These are phyloP conservation scores for Trachymyrmex cornetzi DNA, from an alignment of 1,140 invertebrate genomes.

Conservation along the genomic window DNA sequence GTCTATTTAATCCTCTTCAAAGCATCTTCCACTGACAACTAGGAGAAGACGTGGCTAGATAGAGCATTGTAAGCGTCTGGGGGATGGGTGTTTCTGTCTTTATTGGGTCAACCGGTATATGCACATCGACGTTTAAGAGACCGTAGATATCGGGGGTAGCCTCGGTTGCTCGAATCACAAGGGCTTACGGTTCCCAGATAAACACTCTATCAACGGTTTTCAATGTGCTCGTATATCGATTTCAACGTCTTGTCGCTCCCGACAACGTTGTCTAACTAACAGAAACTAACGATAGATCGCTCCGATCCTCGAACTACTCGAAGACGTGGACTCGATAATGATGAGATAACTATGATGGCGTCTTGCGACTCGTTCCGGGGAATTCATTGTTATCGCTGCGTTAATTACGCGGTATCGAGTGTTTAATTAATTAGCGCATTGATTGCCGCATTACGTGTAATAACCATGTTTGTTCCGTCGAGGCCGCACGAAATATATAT, in stretches of 20 bases:
- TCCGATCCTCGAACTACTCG: constrained; percentile 44
- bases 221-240: constrained; percentile 73
- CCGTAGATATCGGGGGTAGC: constrained; percentile 69
- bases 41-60: constrained; percentile 42
- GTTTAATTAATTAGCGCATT: constrained; percentile 53
- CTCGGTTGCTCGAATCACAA: constrained; percentile 74
- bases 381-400: constrained; percentile 33
- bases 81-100: constrained; percentile 50
- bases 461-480: constrained; percentile 3
- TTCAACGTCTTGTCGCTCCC: constrained; percentile 59
- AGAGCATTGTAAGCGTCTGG: background rate
- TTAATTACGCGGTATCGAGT: constrained; percentile 50
- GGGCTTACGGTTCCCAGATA: constrained; percentile 74
- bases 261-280: constrained; percentile 33
- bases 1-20: constrained; percentile 45
- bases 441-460: constrained; percentile 10
- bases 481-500: constrained; percentile 23
- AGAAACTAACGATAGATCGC: constrained; percentile 23
- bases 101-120: constrained; percentile 77
- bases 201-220: constrained; percentile 72
- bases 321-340: background rate
- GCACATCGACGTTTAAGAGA: constrained; percentile 77
- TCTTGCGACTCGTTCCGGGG: constrained; percentile 24
- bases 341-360: background rate
- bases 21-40: constrained; percentile 51